Base-by-base conservation (phyloP, 2,888 invertebrate genomes). In the Scaptomyza caliginosa region DNA sequence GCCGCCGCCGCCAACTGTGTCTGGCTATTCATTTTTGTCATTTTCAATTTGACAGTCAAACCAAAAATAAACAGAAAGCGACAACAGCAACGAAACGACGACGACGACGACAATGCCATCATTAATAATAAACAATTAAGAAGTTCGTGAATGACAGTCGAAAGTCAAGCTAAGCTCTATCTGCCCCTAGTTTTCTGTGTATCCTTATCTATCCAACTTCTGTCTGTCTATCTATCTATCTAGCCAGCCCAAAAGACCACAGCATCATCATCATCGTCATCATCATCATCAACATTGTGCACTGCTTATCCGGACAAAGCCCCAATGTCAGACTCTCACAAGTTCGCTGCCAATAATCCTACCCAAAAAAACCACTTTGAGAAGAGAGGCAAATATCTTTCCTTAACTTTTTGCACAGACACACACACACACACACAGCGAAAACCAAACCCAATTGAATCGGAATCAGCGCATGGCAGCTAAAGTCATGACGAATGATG, bases 81-180 rank as follows among this genome's bases (percentile, higher is more conserved):
- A 63, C 42, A 21, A 19, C 21, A 49, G 49, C 48, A 60, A 42
- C 42, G 34, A 58, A 17, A 46, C 32, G 32, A 10, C 40, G 34
- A 50, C 50, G 56, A 59, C 73, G 34, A 50, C 50, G 56, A 59
- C 73, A 56, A 68, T 54, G 36, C 60, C 76, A 79, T 83, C 83
- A 82, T 79, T 79, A 83, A 79, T 79, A 79, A 76, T 80, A 73
- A 83, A 80, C 78, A 79, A 79, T 79, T 79, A 79, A 79, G 83
- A 80, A 81, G 74, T 71, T 74, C 69, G 67, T 69, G 54, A 74
- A 77, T 74, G 65, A 65, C 74, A 73, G 77, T 54, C 52, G 45
- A 59, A 46, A 64, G 64, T 48, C 57, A 50, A 69, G 66, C 56
- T 69, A 62, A 68, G 60, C 68, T 54, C 48, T n/a, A 26, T 39